Evolutionary conservation across 2,797 vertebrate species (phyloP), one percentile per base, ranked within the genome.

Genomic region (Chelon labrosus): DNA sequence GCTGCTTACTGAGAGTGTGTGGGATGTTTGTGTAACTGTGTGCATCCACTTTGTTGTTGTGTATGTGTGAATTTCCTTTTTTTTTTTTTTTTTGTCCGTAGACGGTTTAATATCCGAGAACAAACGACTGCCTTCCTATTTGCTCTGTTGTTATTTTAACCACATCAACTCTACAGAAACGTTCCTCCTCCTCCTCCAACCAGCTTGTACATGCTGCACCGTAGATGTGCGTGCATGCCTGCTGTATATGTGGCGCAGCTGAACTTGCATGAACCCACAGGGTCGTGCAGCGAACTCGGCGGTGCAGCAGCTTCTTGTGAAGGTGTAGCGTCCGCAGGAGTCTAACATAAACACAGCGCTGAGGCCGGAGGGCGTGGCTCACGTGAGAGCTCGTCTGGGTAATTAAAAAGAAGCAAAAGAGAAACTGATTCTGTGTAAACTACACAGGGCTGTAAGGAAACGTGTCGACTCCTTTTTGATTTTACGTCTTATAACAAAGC

Each of bases 331-430:
- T 59, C 58, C 22, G 73, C 22, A 65, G 49, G 63, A 44, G 1
- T 1, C 78, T 77, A 75, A 85, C 70, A 83, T 84, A 80, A 84
- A 86, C 84, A 82, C 41, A 56, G 67, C 1, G 11, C 16, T 14
- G 27, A 39, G 2, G 59, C 62, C 44, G 7, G 39, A 67, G 60
- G 75, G 80, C 6, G 73, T 10, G 64, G 74, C 76, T 85, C 65
- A 46, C 65, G 62, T 72, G 49, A 2, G 1, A 68, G 53, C 47
- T 25, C 8, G 0, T 31, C 55, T 3, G 11, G 3, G 38, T 46
- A 7, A 75, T 65, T 66, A 62, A 59, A 47, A 67, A 46, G 53
- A 47, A 63, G 46, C 16, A 14, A 37, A 66, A 46, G 39, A 67
- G 51, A 71, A 77, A 65, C 7, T 47, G 17, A 27, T 54, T 82